Percentiles rank a stretch among this genome's conserved stretches.
phyloP scores from a whole-genome alignment of 2,113 vertebrate genomes.

The Chionis minor region DNA sequence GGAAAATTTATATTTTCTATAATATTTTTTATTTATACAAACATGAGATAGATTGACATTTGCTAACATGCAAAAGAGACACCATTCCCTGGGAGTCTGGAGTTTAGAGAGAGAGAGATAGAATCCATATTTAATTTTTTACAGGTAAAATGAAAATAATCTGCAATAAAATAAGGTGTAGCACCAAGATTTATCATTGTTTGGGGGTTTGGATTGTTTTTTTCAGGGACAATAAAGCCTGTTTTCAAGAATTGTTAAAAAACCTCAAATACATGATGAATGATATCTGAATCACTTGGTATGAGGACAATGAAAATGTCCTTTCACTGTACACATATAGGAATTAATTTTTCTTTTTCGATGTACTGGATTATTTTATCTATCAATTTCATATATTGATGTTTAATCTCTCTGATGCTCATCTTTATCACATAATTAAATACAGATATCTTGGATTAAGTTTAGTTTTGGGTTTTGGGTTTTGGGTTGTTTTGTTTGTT shows the following conservation, averaged over 20 bases:
- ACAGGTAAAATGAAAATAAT: not conserved
- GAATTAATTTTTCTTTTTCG: not conserved
- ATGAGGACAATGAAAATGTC: not conserved
- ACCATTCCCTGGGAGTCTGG: not conserved
- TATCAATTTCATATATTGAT: not conserved
- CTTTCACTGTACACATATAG: not conserved
- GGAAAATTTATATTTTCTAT: not conserved
- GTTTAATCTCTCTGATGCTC: not conserved
- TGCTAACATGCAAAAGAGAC: accelerated
- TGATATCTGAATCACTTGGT: not conserved
- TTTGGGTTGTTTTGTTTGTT: not conserved
- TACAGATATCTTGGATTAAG: not conserved
- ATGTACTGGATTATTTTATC: not conserved
- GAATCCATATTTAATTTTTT: not conserved
- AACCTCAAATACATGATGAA: not conserved
- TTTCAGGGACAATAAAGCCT: accelerated
- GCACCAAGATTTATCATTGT: not conserved
- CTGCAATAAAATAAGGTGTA: not conserved
- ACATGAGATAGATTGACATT: accelerated
- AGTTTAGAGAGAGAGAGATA: not conserved
- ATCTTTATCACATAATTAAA: not conserved
- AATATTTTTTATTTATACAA: not conserved
- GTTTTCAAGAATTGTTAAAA: not conserved
- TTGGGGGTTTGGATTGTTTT: not conserved
- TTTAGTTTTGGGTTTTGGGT: not conserved